phyloP scores from a whole-genome alignment of 2,888 invertebrate genomes.

The Mythimna loreyi region DNA sequence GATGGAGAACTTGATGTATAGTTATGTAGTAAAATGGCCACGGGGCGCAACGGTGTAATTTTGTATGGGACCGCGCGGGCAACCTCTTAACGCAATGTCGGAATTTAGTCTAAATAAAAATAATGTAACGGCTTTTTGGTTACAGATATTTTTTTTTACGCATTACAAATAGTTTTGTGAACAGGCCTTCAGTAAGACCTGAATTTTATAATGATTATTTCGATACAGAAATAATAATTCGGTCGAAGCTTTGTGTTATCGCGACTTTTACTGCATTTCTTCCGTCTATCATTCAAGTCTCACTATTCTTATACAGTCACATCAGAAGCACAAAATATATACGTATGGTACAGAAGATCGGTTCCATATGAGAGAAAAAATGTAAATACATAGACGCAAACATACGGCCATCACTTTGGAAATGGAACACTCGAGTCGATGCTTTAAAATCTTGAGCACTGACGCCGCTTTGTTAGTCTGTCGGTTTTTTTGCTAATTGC shows the following conservation, averaged over 20 bases:
- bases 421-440: neutral
- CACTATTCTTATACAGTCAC: slow-evolving; percentile 11
- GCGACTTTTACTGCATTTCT: neutral
- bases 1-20: too few species aligned
- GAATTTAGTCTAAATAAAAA: too few species aligned
- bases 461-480: too few species aligned
- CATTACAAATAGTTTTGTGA: slow-evolving; percentile 8
- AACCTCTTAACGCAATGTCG: too few species aligned
- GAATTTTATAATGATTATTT: slow-evolving; percentile 4
- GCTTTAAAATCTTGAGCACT: neutral
- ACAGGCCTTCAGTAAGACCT: slow-evolving; percentile 34
- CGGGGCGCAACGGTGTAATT: too few species aligned
- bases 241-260: neutral
- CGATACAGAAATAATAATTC: neutral
- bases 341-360: too few species aligned
- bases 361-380: too few species aligned
- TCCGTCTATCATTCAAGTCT: slow-evolving; percentile 20
- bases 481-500: too few species aligned
- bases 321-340: neutral
- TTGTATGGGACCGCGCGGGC: too few species aligned
- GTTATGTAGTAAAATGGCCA: too few species aligned
- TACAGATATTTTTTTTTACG: neutral
- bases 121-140: neutral
- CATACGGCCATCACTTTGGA: too few species aligned
- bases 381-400: too few species aligned